phyloP scores from a whole-genome alignment of 2,888 invertebrate species.

The Drosophila mimetica region DNA sequence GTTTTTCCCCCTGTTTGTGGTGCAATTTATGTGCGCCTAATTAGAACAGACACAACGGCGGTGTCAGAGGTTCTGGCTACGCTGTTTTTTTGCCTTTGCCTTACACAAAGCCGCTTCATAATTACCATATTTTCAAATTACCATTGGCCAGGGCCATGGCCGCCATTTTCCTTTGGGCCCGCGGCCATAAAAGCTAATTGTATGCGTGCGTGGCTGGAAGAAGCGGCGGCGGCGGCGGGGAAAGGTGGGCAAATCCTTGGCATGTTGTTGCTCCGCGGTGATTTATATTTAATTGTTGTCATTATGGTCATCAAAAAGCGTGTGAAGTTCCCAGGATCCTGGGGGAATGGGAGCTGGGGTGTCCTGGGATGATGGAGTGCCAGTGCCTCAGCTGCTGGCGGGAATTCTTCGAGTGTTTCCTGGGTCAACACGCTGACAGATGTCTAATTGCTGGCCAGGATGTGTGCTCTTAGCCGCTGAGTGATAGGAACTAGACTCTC shows the following conservation, averaged over 20 bases:
- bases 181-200: constrained; percentile 78
- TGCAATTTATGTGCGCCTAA: constrained; percentile 74
- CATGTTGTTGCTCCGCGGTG: constrained; percentile 66
- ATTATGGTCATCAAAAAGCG: constrained; percentile 78
- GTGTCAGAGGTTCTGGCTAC: constrained; percentile 44
- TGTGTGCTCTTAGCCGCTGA: not conserved
- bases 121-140: constrained; percentile 81
- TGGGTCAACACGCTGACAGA: constrained; percentile 32
- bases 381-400: constrained; percentile 24
- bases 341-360: constrained; percentile 9
- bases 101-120: constrained; percentile 59
- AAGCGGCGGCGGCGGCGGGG: not conserved
- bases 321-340: constrained; percentile 42
- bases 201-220: constrained; percentile 67
- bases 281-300: constrained; percentile 82
- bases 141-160: constrained; percentile 60
- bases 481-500: constrained; percentile 23
- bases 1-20: constrained; percentile 32
- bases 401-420: constrained; percentile 35
- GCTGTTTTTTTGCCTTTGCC: constrained; percentile 7
- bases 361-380: constrained; percentile 37
- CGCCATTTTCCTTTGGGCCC: constrained; percentile 44
- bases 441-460: constrained; percentile 43
- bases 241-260: constrained; percentile 44
- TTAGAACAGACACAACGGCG: constrained; percentile 66